phyloP scores from a whole-genome alignment of 1,140 invertebrate species.

The Drosophila micromelanica region DNA sequence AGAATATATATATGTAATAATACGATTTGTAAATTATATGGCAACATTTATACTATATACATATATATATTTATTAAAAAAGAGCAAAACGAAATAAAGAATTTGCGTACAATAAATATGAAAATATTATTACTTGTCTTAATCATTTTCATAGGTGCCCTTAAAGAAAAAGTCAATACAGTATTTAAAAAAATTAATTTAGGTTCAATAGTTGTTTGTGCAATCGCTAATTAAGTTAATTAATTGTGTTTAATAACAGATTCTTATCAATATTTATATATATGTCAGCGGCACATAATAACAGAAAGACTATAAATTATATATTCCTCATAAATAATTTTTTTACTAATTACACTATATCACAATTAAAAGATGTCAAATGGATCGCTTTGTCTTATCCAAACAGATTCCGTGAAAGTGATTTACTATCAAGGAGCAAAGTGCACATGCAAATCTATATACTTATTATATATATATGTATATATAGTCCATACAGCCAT shows the following conservation, averaged over 20 bases:
- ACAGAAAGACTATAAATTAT: conserved; percentile 16
- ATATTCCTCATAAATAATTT: conserved; percentile 8
- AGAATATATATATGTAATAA: conserved; percentile 21
- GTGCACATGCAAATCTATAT: conserved; percentile 23
- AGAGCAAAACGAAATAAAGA: conserved; percentile 30
- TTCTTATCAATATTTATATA: neutral
- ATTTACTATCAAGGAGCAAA: conserved; percentile 33
- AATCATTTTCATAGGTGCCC: too few relatives aligned
- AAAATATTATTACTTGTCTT: neutral
- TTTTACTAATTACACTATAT: neutral
- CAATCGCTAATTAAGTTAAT: neutral
- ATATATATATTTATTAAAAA: conserved; percentile 33
- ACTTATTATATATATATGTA: neutral
- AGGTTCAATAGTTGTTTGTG: neutral
- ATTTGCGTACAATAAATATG: conserved; percentile 34
- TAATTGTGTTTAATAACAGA: neutral
- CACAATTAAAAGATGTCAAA: neutral
- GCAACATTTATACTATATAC: conserved; percentile 46
- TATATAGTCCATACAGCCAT: conserved; percentile 7
- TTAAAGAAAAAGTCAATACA: too few relatives aligned
- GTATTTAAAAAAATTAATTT: neutral
- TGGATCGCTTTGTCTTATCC: conserved; percentile 14
- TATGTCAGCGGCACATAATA: conserved; percentile 3
- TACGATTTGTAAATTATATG: conserved; percentile 46
- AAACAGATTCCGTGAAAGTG: conserved; percentile 2